These are phyloP conservation scores for Anguilla japonica DNA, from an alignment of 2,113 vertebrate genomes.

Conservation along the genomic window DNA sequence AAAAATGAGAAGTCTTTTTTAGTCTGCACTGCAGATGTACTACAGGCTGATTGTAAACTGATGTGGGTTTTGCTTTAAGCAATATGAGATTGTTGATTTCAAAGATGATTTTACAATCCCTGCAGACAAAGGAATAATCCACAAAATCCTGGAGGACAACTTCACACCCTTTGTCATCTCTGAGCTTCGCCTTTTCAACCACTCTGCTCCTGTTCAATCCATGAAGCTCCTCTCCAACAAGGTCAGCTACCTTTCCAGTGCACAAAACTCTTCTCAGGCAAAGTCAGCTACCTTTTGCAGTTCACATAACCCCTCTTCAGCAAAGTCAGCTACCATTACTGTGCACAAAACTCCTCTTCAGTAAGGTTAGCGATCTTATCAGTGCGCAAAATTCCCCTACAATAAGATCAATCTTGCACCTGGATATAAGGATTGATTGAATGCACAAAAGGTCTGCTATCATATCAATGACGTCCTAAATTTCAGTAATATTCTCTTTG, in stretches of 20 bases:
- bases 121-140: conserved; percentile 19
- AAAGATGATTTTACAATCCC: not conserved
- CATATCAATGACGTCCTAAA: not conserved
- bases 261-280: conserved; percentile 10
- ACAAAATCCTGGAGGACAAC: conserved; percentile 25
- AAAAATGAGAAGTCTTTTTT: too few species aligned
- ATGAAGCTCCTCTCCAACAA: conserved; percentile 21
- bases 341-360: conserved; percentile 6
- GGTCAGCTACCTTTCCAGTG: not conserved
- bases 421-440: not conserved
- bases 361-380: conserved; percentile 8
- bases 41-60: not conserved
- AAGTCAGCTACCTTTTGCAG: not conserved
- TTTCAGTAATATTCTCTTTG: not conserved
- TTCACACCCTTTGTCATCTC: conserved; percentile 29
- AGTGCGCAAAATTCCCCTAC: not conserved
- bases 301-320: not conserved
- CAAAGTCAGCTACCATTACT: conserved; percentile 7
- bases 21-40: not conserved
- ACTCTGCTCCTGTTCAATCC: not conserved
- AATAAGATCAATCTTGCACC: not conserved
- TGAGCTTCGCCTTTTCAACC: conserved; percentile 4
- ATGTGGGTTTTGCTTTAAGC: too few species aligned
- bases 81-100: too few species aligned
- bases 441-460: not conserved